Evolutionary conservation across 2,113 vertebrate species (phyloP).

Genomic region (Prietella phreatophila): DNA sequence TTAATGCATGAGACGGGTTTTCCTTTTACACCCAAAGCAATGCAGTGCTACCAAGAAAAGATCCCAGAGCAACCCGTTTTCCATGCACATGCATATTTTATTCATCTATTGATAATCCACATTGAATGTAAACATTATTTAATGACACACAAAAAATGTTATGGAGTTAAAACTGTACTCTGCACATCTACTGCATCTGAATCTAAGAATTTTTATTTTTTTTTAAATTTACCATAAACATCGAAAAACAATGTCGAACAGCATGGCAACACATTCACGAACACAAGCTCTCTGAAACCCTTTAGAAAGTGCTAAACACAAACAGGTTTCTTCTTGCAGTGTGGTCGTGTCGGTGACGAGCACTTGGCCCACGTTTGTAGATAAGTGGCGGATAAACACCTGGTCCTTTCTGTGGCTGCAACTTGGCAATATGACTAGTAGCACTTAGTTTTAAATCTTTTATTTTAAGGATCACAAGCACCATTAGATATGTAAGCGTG

Average conservation of each 20-base stretch:
- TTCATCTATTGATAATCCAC: conserved; percentile 54
- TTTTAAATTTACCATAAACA: conserved; percentile 39
- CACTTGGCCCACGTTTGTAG: conserved; percentile 13
- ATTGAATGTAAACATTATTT: conserved; percentile 58
- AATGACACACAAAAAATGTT: conserved; percentile 27
- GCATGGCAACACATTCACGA: conserved; percentile 49
- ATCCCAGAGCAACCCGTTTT: conserved; percentile 17
- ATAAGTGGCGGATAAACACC: not conserved
- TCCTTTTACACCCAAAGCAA: not conserved
- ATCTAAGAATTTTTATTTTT: not conserved
- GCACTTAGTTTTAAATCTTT: conserved; percentile 31
- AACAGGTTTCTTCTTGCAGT: not conserved
- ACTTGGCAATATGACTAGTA: not conserved
- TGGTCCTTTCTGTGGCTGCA: not conserved
- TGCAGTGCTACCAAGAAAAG: not conserved
- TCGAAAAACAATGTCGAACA: conserved; percentile 28
- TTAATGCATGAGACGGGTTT: not conserved
- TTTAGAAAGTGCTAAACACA: not conserved
- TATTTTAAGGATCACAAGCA: conserved; percentile 48
- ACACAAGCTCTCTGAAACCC: conserved; percentile 25
- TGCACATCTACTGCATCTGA: conserved; percentile 28
- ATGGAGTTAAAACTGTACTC: conserved; percentile 46
- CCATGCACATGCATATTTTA: conserved; percentile 75
- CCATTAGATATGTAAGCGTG: conserved; percentile 55
- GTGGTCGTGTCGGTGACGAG: not conserved